A percentile compares a stretch with the other conserved stretches of the same genome.
Evolutionary conservation across 2,113 vertebrate species (phyloP).

Genomic region (Leptocoma aspasia): DNA sequence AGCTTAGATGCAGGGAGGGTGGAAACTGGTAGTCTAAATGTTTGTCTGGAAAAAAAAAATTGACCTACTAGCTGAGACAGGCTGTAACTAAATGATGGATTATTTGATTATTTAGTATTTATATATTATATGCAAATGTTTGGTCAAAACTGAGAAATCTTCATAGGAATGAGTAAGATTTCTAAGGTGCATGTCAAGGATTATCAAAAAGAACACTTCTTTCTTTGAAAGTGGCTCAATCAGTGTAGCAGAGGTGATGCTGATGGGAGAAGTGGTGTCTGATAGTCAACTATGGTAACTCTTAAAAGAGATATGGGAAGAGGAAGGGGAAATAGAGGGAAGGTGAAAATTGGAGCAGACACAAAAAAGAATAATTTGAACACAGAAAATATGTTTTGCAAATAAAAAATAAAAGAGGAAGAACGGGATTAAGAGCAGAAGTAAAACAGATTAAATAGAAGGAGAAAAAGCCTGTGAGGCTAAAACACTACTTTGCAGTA

Average conservation of each 20-base stretch:
- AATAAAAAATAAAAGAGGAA: background rate
- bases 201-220: background rate
- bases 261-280: background rate
- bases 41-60: background rate
- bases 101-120: background rate
- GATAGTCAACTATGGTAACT: background rate
- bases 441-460: background rate
- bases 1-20: rapidly evolving
- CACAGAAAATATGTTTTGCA: background rate
- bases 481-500: background rate
- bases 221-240: background rate
- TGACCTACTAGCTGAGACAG: background rate
- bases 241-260: background rate
- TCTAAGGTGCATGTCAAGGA: background rate
- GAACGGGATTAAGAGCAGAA: background rate
- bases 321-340: background rate
- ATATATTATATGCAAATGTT: background rate
- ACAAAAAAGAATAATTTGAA: background rate
- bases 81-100: background rate
- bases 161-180: background rate
- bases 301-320: background rate
- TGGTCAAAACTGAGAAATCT: background rate
- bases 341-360: background rate
- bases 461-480: background rate
- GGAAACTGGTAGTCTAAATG: background rate